Evolutionary conservation across 1,140 invertebrate genomes (phyloP), one percentile per base, ranked within the genome.

Genomic region (Galleria mellonella): DNA sequence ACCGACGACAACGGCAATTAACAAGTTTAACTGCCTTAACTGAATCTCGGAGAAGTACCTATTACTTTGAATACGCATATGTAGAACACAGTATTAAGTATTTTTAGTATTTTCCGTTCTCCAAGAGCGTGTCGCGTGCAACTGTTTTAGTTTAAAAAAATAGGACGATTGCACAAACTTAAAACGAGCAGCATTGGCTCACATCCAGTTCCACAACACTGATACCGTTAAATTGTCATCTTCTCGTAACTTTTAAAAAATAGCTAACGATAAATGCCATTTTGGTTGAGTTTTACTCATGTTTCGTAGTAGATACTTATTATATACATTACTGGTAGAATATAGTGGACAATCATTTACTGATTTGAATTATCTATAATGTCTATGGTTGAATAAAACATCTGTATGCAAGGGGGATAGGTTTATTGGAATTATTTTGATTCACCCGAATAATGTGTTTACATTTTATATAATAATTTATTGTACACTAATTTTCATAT

Each of bases 101-200:
- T 13, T 37, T 37, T 23, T 13, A 13, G 35, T 37, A 43, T 40
- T 40, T 55, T 50, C 32, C 47, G 32, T 47, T 64, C 42, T 41
- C 48, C 30, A 35, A 58, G 42, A 57, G 32, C 47, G 72, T 66
- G 65, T 70, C 68, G 70, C 65, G 75, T 72, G 72, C 72, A 76
- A 79, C 71, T 48, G 63, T 73, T 70, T 73, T 61, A 70, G 70
- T 79, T 70, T 73, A 76, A 63, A 84, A 82, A 84, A 84, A 82
- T 84, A 78, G 81, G 81, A 51, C 75, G 77, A 84, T 84, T 84
- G 77, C 81, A 84, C 62, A 84, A 84, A 73, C 66, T 64, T 71
- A 62, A 72, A 66, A 72, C 63, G 65, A 68, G 55, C 63, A 65
- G 73, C 51, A 64, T 82, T 84, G 81, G 81, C 81, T 62, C 56